These are phyloP conservation scores for Myocastor coypus DNA, from an alignment of 2,113 vertebrate genomes.

Conservation along the genomic window DNA sequence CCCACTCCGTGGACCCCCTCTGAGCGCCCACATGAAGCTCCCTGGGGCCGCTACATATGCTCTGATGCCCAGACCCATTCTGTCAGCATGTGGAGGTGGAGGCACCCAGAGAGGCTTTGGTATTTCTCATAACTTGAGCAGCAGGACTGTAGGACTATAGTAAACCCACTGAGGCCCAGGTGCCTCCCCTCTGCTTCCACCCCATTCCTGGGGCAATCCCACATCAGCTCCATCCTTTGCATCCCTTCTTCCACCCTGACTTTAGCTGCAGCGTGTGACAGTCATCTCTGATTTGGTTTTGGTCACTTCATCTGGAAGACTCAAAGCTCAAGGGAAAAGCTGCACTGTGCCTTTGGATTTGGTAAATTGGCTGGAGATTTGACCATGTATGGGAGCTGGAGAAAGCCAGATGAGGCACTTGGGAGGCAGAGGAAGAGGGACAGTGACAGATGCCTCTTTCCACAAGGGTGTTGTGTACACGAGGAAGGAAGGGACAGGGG, in stretches of 20 bases:
- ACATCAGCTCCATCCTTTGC: too few relatives aligned
- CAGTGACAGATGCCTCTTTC: not conserved
- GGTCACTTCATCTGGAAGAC: not conserved
- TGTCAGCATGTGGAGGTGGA: not conserved
- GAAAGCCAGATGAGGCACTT: not conserved
- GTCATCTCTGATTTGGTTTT: not conserved
- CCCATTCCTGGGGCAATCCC: too few relatives aligned
- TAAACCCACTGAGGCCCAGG: not conserved
- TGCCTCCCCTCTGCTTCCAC: too few relatives aligned
- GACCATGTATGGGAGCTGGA: not conserved
- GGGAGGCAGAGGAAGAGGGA: not conserved
- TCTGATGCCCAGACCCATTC: not conserved
- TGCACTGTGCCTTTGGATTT: not conserved
- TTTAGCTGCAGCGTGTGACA: rapidly evolving
- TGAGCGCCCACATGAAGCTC: not conserved
- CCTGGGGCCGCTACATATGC: not conserved
- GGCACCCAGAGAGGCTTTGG: not conserved
- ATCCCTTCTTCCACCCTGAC: not conserved
- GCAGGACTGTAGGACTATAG: not conserved
- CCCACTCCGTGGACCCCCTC: not conserved
- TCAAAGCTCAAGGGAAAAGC: not conserved
- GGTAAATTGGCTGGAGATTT: not conserved
- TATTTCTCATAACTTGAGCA: not conserved
- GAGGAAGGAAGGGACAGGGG: not conserved
- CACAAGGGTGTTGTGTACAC: not conserved